These are phyloP conservation scores for Chondrosia reniformis DNA, from an alignment of 37 sponge, comb jelly and placozoan species.

Conservation along the genomic window DNA sequence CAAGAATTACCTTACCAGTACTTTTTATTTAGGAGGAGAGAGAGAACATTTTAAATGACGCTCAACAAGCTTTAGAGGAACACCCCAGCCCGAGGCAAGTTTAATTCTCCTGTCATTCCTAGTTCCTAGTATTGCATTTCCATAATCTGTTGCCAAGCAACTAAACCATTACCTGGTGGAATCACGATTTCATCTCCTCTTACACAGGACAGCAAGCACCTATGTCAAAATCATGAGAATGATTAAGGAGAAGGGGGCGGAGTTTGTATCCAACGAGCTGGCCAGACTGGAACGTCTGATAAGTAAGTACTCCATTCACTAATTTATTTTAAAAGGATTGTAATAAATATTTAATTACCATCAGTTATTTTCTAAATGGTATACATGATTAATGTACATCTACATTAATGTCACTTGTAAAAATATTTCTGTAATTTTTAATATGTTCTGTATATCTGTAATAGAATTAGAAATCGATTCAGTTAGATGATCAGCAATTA, in stretches of 20 bases:
- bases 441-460: not conserved
- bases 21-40: too few relatives aligned
- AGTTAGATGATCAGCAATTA: too few relatives aligned
- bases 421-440: not conserved
- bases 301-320: conserved; percentile 56
- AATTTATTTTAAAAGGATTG: not conserved
- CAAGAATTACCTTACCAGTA: too few relatives aligned
- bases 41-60: too few relatives aligned
- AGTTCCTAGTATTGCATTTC: conserved; percentile 1
- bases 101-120: not conserved
- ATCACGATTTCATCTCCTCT: not conserved
- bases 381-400: not conserved
- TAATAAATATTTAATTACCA: not conserved
- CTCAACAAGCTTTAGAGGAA: not conserved
- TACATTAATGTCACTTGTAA: not conserved
- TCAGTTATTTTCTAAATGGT: not conserved
- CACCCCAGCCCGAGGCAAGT: not conserved
- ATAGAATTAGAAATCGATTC: not conserved
- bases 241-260: conserved; percentile 72
- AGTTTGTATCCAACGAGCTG: conserved; percentile 69
- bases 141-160: not conserved
- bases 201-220: conserved; percentile 37
- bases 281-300: conserved; percentile 77
- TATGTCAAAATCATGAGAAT: conserved; percentile 98
- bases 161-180: not conserved